These are phyloP conservation scores for Patella pellucida DNA, from an alignment of 2,888 invertebrate species.

Conservation along the genomic window DNA sequence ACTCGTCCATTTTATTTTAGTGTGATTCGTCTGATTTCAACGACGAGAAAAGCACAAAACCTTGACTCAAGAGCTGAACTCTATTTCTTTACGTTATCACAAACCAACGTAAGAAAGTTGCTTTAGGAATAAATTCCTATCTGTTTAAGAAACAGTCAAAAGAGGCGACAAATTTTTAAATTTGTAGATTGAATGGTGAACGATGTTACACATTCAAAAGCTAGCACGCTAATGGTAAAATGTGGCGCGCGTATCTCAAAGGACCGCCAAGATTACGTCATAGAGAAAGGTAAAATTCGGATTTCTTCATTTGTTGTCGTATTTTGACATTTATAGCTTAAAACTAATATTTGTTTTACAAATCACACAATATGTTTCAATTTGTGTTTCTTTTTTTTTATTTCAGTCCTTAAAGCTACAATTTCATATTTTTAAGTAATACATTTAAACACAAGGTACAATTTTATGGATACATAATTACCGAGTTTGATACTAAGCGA, in stretches of 20 bases:
- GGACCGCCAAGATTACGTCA: conserved; percentile 11
- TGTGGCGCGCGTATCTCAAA: conserved; percentile 12
- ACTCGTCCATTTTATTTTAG: too few relatives aligned
- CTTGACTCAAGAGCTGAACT: not conserved
- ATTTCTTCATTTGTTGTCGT: too few relatives aligned
- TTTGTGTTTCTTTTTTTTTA: too few relatives aligned
- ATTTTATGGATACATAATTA: too few relatives aligned
- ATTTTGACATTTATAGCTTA: too few relatives aligned
- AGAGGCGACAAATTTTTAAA: conserved; percentile 10
- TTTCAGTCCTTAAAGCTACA: too few relatives aligned
- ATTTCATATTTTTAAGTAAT: too few relatives aligned
- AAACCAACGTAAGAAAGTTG: conserved; percentile 10
- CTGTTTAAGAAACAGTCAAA: conserved; percentile 7
- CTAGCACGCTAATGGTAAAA: conserved; percentile 8
- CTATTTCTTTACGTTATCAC: conserved; percentile 11
- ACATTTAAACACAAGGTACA: too few relatives aligned
- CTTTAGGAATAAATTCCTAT: conserved; percentile 10
- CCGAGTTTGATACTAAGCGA: too few relatives aligned
- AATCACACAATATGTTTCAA: too few relatives aligned
- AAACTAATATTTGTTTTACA: too few relatives aligned
- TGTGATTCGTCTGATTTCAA: too few relatives aligned
- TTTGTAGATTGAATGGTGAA: conserved; percentile 11
- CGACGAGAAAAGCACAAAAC: not conserved
- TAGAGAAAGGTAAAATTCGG: not conserved
- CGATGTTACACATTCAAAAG: conserved; percentile 8